A percentile compares a stretch with the other conserved stretches of the same genome.
Conservation (phyloP, 1,140 invertebrate genomes). For the Trachymyrmex septentrionalis region DNA sequence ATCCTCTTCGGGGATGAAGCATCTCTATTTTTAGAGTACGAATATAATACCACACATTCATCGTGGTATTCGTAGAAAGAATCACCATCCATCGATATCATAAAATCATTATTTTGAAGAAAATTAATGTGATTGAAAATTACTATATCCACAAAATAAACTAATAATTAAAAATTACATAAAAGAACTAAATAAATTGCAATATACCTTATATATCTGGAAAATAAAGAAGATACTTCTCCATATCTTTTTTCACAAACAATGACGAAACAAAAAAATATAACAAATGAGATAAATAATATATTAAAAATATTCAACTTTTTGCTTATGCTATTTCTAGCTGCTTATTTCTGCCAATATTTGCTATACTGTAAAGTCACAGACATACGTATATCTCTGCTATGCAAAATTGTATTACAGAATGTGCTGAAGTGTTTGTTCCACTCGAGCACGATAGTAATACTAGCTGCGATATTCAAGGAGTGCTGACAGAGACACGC, state of each 20-base stretch:
- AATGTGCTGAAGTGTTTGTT: constrained; percentile 23
- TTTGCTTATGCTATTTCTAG: not conserved
- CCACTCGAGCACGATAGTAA: not conserved
- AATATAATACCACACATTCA: constrained; percentile 70
- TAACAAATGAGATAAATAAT: not conserved
- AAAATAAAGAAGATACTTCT: not conserved
- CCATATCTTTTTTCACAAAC: not conserved
- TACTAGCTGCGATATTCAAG: constrained; percentile 8
- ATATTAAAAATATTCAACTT: not conserved
- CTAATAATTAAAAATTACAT: not conserved
- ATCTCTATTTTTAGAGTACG: constrained; percentile 72
- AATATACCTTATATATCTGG: not conserved
- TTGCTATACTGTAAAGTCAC: not conserved
- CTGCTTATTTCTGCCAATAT: constrained; percentile 1
- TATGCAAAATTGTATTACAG: not conserved
- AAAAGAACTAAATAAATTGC: not conserved
- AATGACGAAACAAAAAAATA: not conserved
- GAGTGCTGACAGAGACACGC: constrained; percentile 4
- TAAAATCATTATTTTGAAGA: constrained; percentile 23
- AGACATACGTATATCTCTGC: not conserved
- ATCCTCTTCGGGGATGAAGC: constrained; percentile 74
- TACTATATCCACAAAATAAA: not conserved
- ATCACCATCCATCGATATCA: constrained; percentile 1
- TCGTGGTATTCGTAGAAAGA: constrained; percentile 64
- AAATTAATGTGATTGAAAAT: not conserved